Conservation (phyloP, 1,140 invertebrate genomes). For the Aphelinus certus region DNA sequence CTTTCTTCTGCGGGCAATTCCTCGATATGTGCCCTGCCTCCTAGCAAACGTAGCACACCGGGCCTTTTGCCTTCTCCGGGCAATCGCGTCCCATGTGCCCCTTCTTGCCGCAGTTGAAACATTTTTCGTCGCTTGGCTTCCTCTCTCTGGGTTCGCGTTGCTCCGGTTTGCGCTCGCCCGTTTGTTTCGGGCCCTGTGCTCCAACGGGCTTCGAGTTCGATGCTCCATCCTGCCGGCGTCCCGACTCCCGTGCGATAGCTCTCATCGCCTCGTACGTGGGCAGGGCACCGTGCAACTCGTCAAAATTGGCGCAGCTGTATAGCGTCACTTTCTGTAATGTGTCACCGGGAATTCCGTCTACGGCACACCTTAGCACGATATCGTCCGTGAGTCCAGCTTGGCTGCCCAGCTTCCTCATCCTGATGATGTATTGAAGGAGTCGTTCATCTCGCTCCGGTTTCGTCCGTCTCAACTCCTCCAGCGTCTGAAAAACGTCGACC, state of each 20-base stretch:
- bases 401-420: neutral
- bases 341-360: too few species aligned
- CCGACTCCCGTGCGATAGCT: neutral
- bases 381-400: neutral
- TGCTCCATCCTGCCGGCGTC: neutral
- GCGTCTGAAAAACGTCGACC: neutral
- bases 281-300: too few species aligned
- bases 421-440: neutral
- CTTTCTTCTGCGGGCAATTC: neutral
- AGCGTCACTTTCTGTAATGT: too few species aligned
- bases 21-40: neutral
- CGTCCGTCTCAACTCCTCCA: neutral
- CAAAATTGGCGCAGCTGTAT: too few species aligned
- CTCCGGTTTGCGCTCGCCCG: neutral
- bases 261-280: neutral
- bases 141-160: neutral
- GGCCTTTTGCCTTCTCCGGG: neutral
- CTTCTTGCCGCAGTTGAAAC: neutral
- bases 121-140: neutral
- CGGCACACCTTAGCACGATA: neutral
- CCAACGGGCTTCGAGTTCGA: too few species aligned
- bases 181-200: neutral
- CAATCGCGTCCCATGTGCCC: neutral
- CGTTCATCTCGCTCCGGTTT: neutral
- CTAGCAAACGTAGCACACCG: neutral